Evolutionary conservation across 2,888 invertebrate genomes (phyloP).

Genomic region (Melinopterus prodromus): DNA sequence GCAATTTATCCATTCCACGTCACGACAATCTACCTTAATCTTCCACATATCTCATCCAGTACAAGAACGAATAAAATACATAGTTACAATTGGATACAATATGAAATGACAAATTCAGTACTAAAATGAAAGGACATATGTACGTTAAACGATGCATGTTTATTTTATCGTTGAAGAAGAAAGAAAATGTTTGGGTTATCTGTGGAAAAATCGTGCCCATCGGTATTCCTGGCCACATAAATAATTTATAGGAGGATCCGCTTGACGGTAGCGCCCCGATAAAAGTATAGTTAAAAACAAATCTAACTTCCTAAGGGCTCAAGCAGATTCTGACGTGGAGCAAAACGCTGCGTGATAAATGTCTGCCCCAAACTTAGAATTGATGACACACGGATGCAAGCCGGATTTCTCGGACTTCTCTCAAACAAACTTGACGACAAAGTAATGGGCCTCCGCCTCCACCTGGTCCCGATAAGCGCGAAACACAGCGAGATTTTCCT

Average conservation of each 20-base stretch:
- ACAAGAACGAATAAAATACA: too few relatives aligned
- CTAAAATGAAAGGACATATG: too few relatives aligned
- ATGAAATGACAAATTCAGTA: too few relatives aligned
- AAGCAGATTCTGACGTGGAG: slow-evolving; percentile 27
- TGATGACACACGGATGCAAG: slow-evolving; percentile 31
- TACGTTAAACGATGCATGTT: too few relatives aligned
- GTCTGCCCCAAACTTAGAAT: slow-evolving; percentile 34
- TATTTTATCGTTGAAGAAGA: too few relatives aligned
- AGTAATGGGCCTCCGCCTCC: slow-evolving; percentile 25
- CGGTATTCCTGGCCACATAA: not conserved
- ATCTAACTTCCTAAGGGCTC: slow-evolving; percentile 24
- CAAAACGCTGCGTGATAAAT: slow-evolving; percentile 27
- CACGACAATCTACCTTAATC: too few relatives aligned
- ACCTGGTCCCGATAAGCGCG: not conserved
- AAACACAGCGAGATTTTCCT: not conserved
- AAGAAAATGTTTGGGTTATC: too few relatives aligned
- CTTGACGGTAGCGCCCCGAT: slow-evolving; percentile 23
- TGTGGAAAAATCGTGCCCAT: not conserved
- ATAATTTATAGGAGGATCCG: not conserved
- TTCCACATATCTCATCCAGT: too few relatives aligned
- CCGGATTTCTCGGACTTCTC: slow-evolving; percentile 25
- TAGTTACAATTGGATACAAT: too few relatives aligned
- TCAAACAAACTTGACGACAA: slow-evolving; percentile 30
- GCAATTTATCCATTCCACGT: too few relatives aligned
- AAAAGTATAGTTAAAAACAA: slow-evolving; percentile 37